Evolutionary conservation across 2,888 invertebrate species (phyloP), one percentile per base, ranked within the genome.

Genomic region (Cantharis flavilabris): DNA sequence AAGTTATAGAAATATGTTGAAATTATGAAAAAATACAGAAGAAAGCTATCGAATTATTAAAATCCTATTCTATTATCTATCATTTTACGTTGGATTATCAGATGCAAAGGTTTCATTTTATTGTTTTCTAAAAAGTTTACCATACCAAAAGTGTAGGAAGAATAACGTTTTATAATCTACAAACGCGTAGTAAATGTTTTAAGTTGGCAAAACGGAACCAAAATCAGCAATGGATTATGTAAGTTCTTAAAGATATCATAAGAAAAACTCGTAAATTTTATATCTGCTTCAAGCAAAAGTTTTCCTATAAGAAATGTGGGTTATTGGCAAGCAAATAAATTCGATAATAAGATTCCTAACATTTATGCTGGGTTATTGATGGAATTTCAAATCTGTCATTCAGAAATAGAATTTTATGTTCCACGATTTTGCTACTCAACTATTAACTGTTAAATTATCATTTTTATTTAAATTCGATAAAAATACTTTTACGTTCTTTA

Each of bases 311-410:
- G 73, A 71, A 77, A 77, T 77, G 77, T 70, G 73, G 77, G 49
- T 77, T 77, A 77, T 77, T 77, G 77, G 77, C 77, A 69, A 77
- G 77, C 77, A 77, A 77, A 77, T 77, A 77, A 77, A 77, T 77
- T 77, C 74, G 73, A 77, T 77, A 77, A 77, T 77, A 77, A 77
- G 77, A 77, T 77, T 76, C 73, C 77, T 73, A 71, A 65, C 73
- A 73, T 77, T 77, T 74, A 74, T 77, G 69, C 71, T 62, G 71
- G 69, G 74, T 65, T 67, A 77, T 71, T 77, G 73, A 77, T 73
- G 77, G 77, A 77, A 77, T 74, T 77, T 73, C 71, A 74, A 77
- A 77, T 77, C 62, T 67, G 73, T 74, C 77, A 73, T 70, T 64
- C 69, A 73, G 64, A 74, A 64, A 62, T 77, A 49, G 63, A 63